Evolutionary conservation across 2,888 invertebrate genomes (phyloP).

Genomic region (Blera fallax): DNA sequence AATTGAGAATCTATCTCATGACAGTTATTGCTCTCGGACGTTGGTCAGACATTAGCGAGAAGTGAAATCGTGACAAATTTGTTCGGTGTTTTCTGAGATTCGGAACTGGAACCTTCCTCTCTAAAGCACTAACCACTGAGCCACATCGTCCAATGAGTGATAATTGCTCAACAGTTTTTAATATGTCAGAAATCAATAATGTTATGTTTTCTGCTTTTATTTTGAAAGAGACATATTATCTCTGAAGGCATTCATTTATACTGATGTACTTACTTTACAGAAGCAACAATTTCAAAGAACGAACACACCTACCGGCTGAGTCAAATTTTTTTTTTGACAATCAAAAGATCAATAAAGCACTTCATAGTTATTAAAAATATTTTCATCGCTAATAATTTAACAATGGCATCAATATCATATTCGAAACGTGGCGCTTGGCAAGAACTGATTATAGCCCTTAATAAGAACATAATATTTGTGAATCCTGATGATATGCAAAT

Average conservation of each 20-base stretch:
- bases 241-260: neutral
- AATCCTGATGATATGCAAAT: conserved; percentile 80
- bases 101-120: too few relatives aligned
- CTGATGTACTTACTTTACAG: neutral
- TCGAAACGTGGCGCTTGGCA: conserved; percentile 57
- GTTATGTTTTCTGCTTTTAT: too few relatives aligned
- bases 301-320: conserved; percentile 4
- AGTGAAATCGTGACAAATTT: too few relatives aligned
- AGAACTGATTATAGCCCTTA: conserved; percentile 77
- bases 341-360: conserved; percentile 1
- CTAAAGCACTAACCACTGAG: too few relatives aligned
- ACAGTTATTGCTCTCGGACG: too few relatives aligned
- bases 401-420: conserved; percentile 44
- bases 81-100: too few relatives aligned
- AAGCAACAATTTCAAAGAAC: neutral
- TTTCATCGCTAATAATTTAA: neutral
- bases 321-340: neutral
- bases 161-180: too few relatives aligned
- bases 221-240: neutral
- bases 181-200: too few relatives aligned
- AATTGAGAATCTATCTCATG: too few relatives aligned
- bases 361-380: neutral
- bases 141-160: too few relatives aligned
- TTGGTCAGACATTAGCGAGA: too few relatives aligned
- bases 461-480: conserved; percentile 77